Conservation (phyloP, 2,797 vertebrate species). For the Danionella dracula region DNA sequence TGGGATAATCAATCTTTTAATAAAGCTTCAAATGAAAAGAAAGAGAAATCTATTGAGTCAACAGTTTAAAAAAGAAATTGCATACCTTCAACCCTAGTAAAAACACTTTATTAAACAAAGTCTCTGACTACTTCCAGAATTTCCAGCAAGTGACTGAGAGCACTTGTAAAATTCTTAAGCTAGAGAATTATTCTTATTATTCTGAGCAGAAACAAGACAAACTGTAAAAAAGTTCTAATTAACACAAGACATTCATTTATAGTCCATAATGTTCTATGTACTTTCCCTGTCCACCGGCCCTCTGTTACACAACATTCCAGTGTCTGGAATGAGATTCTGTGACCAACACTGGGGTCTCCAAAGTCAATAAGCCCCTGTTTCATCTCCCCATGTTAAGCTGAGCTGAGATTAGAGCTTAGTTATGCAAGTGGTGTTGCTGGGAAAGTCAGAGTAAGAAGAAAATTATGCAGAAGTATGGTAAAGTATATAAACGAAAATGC, state of each 20-base stretch:
- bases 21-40: no score
- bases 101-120: not conserved
- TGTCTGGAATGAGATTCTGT: constrained; percentile 69
- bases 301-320: constrained; percentile 64
- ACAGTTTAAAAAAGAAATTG: no score
- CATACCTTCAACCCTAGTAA: no score
- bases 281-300: constrained; percentile 50
- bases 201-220: not conserved
- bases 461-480: not conserved
- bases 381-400: not conserved
- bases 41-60: no score
- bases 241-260: not conserved
- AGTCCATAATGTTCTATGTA: no score
- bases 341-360: not conserved
- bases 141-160: not conserved
- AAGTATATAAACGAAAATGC: constrained; percentile 7
- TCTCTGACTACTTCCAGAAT: not conserved
- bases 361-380: not conserved
- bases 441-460: constrained; percentile 2
- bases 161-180: not conserved
- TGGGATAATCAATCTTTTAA: no score
- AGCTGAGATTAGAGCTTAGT: constrained; percentile 10
- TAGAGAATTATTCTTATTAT: not conserved
- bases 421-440: constrained; percentile 7
- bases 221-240: not conserved